Evolutionary conservation across 2,113 vertebrate species (phyloP), one percentile per base, ranked within the genome.

Genomic region (Cichladusa arquata): DNA sequence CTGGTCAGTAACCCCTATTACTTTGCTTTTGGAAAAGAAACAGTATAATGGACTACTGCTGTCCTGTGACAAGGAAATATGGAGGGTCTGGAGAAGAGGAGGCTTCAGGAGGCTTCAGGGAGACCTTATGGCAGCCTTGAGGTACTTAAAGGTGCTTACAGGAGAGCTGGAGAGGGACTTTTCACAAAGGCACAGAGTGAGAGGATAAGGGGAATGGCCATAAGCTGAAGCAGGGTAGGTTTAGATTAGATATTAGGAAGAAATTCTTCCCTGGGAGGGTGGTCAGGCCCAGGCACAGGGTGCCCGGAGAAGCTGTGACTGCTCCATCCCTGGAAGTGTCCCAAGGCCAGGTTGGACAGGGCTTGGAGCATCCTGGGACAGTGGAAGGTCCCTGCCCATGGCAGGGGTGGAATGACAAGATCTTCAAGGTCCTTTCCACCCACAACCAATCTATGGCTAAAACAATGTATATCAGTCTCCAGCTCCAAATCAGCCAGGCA

Each of bases 291-390:
- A 45, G 70, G 60, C 45, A 47, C 29, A 69, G 20, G 22, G 0
- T 82, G 1, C 25, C 25, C 47, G 62, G 62, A 90, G 70, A 5
- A 61, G 17, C 40, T 76, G 70, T 47, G 70, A 25, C 47, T 36
- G 62, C 22, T 2, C 25, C 34, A 82, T 36, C 31, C 8, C 70
- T 90, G 79, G 47, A 7, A 82, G 17, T 26, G 54, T 5, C 0
- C 23, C 62, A 34, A 48, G 56, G 18, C 18, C 31, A 23, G 10
- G 26, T 0, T 77, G 54, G 14, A 54, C 0, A 1, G 19, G 23
- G 12, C 9, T 76, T 40, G 16, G 1, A 40, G 9, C n/a, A 25
- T 1, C 5, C 8, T 40, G 48, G 56, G 0, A 0, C 0, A 11
- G 14, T 48, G 48, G 34, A 34, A 69, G 22, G 2, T 54, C 20